Evolutionary conservation across 2,888 invertebrate species (phyloP).

Genomic region (Lapara coniferarum): DNA sequence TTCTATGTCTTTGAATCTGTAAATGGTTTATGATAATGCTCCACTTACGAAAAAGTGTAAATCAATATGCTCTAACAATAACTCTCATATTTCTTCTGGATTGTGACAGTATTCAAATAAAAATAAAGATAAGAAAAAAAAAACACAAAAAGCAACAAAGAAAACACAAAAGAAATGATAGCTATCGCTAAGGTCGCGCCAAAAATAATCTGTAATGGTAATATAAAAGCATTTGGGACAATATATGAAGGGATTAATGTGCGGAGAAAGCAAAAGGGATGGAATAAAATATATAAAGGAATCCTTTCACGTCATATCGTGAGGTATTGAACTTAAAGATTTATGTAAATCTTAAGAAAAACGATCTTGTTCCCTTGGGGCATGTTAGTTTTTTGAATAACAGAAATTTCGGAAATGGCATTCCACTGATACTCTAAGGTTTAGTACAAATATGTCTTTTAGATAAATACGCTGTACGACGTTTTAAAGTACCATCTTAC

Average conservation of each 20-base stretch:
- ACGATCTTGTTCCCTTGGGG: neutral
- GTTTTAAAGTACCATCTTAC: too few relatives aligned
- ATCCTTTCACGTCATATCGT: neutral
- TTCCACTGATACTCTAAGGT: too few relatives aligned
- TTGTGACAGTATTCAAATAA: neutral
- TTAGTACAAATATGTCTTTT: neutral
- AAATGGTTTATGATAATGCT: neutral
- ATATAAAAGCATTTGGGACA: slow-evolving; percentile 18
- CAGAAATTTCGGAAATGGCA: too few relatives aligned
- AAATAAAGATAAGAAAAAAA: slow-evolving; percentile 7
- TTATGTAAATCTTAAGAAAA: neutral
- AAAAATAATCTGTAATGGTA: slow-evolving; percentile 28
- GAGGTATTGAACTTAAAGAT: neutral
- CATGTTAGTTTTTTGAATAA: neutral
- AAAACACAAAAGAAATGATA: slow-evolving; percentile 6
- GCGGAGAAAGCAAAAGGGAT: neutral
- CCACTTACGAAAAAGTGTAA: neutral
- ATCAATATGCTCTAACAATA: neutral
- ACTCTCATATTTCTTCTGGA: neutral
- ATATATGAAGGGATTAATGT: slow-evolving; percentile 11
- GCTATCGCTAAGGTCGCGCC: slow-evolving; percentile 13
- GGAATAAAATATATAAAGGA: neutral
- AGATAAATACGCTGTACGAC: too few relatives aligned
- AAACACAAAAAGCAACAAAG: neutral
- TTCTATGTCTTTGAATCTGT: too few relatives aligned